Conservation (phyloP, 2,113 vertebrate species). For the Syngnathoides biaculeatus region DNA sequence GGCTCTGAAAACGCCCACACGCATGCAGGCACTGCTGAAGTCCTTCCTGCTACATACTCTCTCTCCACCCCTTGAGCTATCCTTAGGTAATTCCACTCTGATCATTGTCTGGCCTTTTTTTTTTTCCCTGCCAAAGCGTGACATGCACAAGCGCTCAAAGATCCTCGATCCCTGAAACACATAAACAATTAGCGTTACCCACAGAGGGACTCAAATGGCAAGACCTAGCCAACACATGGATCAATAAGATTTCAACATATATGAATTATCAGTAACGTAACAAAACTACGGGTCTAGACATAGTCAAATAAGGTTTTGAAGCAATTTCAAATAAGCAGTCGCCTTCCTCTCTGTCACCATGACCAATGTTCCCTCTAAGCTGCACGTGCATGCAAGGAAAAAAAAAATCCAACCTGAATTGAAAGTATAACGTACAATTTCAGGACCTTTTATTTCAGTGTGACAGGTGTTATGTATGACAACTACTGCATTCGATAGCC, state of each 20-base stretch:
- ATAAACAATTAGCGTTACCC: neutral
- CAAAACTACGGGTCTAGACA: neutral
- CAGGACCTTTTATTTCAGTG: neutral
- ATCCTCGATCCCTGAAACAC: neutral
- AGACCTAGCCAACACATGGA: neutral
- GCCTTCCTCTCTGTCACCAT: neutral
- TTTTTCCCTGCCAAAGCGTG: constrained; percentile 21
- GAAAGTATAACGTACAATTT: no score
- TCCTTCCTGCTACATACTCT: constrained; percentile 13
- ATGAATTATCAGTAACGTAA: neutral
- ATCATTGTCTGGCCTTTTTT: constrained; percentile 19
- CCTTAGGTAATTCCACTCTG: constrained; percentile 18
- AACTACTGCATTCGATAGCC: no score
- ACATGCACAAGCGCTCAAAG: constrained; percentile 27
- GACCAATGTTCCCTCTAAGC: no score
- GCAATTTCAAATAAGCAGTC: neutral
- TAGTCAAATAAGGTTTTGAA: neutral
- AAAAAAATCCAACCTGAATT: no score
- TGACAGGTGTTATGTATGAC: no score
- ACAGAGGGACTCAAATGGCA: neutral
- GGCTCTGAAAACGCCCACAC: constrained; percentile 37
- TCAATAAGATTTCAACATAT: neutral
- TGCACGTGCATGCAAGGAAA: no score
- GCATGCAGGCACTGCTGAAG: constrained; percentile 9
- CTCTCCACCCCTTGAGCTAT: constrained; percentile 13